These are phyloP conservation scores for Rhodeus uyekii DNA, from an alignment of 2,797 vertebrate genomes.

Conservation along the genomic window DNA sequence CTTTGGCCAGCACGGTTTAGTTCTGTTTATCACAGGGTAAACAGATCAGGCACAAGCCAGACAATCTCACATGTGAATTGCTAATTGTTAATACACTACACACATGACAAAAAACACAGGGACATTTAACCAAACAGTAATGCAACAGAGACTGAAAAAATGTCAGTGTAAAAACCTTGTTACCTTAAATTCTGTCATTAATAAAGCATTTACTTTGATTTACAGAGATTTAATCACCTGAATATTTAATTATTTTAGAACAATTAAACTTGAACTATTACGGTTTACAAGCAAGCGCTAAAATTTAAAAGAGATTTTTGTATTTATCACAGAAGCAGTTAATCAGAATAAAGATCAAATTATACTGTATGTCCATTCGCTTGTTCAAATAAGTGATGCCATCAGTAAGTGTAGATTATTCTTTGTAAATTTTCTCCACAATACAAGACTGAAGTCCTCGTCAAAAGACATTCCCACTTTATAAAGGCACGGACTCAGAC, in stretches of 20 bases:
- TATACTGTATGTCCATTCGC: not conserved
- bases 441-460: not conserved
- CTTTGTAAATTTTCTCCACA: not conserved
- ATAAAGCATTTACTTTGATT: not conserved
- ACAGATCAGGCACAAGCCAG: constrained; percentile 40
- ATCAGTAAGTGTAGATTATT: not conserved
- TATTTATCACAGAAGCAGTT: not conserved
- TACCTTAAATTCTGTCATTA: not conserved
- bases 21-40: constrained; percentile 50
- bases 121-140: not conserved
- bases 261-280: not conserved
- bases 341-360: not conserved
- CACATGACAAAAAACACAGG: constrained; percentile 13
- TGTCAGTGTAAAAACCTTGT: not conserved
- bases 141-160: not conserved
- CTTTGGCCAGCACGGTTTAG: constrained; percentile 35
- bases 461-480: not conserved
- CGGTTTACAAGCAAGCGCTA: not conserved
- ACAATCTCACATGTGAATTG: not conserved
- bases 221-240: not conserved
- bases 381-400: not conserved
- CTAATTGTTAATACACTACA: not conserved
- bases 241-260: not conserved
- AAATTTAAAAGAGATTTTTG: not conserved
- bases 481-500: not conserved